Evolutionary conservation across 2,888 invertebrate genomes (phyloP), one percentile per base, ranked within the genome.

Genomic region (Diarsia rubi): DNA sequence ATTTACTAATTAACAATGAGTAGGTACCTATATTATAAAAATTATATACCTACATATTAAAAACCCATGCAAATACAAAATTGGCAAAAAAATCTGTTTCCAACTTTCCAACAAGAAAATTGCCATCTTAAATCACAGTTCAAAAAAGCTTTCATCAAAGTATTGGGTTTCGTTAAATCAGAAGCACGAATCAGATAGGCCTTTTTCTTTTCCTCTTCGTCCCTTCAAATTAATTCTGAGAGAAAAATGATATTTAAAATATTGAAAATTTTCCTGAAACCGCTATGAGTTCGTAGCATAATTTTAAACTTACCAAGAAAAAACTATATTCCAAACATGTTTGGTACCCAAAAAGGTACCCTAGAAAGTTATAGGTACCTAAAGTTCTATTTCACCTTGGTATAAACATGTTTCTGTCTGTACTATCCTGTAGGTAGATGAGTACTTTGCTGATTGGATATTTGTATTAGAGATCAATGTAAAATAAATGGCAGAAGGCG

Each of bases 91-190:
- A 16, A 21, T 27, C 0, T 6, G 16, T n/a, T 73, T 42, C 14
- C n/a, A n/a, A n/a, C n/a, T 49, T 31, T 45, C 9, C 11, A 5
- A 27, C 0, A 59, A 68, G n/a, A 59, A 70, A 59, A 63, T 59
- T 31, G 14, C 3, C 14, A 11, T 68, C n/a, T 68, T 54, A 19
- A 73, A 60, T 84, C 63, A 67, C 52, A 49, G 44, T 64, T 68
- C 31, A 73, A 69, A 59, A 66, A 63, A 54, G 19, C 54, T 67
- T 68, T 74, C 3, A 79, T 72, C 47, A 64, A 68, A 59, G n/a
- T 62, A 84, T 68, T 62, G 62, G 66, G 52, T 49, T 64, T 52
- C 37, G 27, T 74, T 84, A 69, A 81, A 70, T 84, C 52, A 84
- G 81, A 31, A 67, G 12, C 69, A 59, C 59, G 75, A 67, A 67